phyloP scores from a whole-genome alignment of 2,888 invertebrate genomes.

The Mesorhabditis spiculigera region DNA sequence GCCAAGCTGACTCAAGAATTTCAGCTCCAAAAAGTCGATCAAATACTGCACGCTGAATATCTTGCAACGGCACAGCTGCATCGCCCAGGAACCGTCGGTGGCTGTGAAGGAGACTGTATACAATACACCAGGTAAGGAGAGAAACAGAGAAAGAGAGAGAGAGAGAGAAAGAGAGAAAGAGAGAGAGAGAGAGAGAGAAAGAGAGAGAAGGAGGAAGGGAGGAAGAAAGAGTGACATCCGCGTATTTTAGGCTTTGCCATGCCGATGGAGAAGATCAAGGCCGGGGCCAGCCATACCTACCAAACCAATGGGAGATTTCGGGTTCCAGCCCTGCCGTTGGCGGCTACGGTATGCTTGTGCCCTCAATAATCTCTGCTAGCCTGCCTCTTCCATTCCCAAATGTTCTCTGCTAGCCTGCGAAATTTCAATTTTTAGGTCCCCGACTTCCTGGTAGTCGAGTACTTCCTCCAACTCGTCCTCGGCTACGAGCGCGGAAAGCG shows the following conservation, averaged over 20 bases:
- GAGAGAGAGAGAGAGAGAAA: too few species aligned
- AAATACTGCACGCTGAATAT: neutral
- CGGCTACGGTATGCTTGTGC: neutral
- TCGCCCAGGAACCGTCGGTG: neutral
- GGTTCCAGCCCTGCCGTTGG: neutral
- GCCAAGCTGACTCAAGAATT: neutral
- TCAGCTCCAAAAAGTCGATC: neutral
- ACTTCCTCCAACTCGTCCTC: neutral
- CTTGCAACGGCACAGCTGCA: neutral
- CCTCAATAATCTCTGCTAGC: too few species aligned
- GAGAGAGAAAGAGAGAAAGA: too few species aligned
- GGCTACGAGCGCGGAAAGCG: neutral
- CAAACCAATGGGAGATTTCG: neutral
- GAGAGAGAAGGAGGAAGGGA: too few species aligned
- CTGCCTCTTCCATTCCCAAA: too few species aligned
- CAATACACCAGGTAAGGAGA: neutral
- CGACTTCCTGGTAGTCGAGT: neutral
- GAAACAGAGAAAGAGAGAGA: neutral
- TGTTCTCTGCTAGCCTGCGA: too few species aligned
- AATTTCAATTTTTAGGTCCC: neutral
- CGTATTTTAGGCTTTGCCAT: neutral
- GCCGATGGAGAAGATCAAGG: neutral
- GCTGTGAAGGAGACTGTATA: neutral
- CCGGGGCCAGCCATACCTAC: neutral
- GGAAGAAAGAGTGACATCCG: too few species aligned